phyloP scores from a whole-genome alignment of 2,113 vertebrate genomes.

The Felis catus region DNA sequence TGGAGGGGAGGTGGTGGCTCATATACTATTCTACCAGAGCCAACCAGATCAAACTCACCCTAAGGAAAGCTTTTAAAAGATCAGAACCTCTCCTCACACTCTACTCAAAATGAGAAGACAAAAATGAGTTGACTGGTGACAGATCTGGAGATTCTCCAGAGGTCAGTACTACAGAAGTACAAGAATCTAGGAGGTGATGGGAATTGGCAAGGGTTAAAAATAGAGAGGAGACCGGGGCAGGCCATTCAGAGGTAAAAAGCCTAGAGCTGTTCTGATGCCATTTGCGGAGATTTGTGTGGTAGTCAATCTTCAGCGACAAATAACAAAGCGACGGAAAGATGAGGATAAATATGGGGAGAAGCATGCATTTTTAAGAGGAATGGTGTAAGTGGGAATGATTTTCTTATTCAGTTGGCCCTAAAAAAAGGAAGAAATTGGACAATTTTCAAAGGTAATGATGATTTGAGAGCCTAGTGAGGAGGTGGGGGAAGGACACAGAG shows the following conservation, averaged over 20 bases:
- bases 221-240: not conserved
- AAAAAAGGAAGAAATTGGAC: not conserved
- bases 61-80: not conserved
- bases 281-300: not conserved
- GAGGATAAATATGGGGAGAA: slow-evolving; percentile 2
- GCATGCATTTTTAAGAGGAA: not conserved
- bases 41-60: not conserved
- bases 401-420: slow-evolving; percentile 14
- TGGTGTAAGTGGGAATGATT: not conserved
- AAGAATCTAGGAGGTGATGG: not conserved
- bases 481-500: not conserved
- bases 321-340: slow-evolving; percentile 14
- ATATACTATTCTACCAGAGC: not conserved
- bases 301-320: not conserved
- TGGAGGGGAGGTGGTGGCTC: not conserved
- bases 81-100: not conserved
- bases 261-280: not conserved
- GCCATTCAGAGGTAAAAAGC: not conserved
- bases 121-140: not conserved
- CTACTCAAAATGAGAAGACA: not conserved
- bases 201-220: not conserved
- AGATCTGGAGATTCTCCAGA: not conserved
- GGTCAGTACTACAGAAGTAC: not conserved
- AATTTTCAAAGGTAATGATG: slow-evolving; percentile 36
- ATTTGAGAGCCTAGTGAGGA: not conserved